phyloP scores from a whole-genome alignment of 2,113 vertebrate species.

The Merops nubicus region DNA sequence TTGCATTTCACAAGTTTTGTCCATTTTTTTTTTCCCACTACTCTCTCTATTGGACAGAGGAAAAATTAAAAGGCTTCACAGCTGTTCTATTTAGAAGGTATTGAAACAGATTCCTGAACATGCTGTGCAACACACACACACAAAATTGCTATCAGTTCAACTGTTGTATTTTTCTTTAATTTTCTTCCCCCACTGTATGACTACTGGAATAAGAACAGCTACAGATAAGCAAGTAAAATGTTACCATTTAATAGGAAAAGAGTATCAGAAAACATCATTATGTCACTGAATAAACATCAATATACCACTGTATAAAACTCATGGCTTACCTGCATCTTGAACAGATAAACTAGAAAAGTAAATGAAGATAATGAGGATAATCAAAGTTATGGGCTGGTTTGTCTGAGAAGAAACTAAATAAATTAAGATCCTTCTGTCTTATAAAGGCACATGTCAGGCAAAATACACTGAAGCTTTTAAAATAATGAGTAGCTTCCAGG shows the following conservation, averaged over 20 bases:
- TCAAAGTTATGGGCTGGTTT: not conserved
- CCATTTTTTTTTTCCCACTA: not conserved
- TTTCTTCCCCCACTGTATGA: not conserved
- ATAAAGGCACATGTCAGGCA: not conserved
- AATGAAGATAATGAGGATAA: not conserved
- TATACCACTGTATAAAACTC: not conserved
- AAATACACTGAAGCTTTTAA: not conserved
- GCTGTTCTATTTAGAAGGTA: not conserved
- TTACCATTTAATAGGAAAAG: not conserved
- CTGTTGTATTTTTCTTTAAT: not conserved
- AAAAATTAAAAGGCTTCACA: not conserved
- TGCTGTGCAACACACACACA: not conserved
- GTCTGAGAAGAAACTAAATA: not conserved
- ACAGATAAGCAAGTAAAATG: not conserved
- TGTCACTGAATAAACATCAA: not conserved
- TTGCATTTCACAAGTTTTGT: not conserved
- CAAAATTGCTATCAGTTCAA: rapidly evolving
- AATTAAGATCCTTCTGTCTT: not conserved
- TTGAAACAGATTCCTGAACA: not conserved
- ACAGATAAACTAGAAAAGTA: not conserved
- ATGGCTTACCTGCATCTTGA: not conserved
- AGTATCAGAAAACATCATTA: not conserved
- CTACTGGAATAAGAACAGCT: not conserved
- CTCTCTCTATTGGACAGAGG: not conserved
- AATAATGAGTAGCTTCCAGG: not conserved